Base-by-base conservation (phyloP, 1,140 invertebrate species). In the Drosophila pectinifera region DNA sequence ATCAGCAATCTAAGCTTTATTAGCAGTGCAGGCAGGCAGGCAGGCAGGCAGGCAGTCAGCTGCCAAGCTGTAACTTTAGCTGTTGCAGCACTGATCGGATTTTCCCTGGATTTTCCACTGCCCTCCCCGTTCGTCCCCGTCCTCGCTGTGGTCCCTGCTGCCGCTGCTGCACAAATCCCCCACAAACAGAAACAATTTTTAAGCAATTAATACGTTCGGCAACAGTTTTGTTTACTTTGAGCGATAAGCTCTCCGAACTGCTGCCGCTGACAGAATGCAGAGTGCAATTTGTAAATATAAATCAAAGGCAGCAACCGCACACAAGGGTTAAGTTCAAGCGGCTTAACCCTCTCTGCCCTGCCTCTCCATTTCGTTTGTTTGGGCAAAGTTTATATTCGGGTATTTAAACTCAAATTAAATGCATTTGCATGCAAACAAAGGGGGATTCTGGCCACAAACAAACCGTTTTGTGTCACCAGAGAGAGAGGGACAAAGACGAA, bases 361-460 rank as follows among this genome's bases (percentile, higher is more conserved):
- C 18, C 39, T 42, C 72, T 49, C 26, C 55, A 28, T 77, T 80
- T 45, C 84, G 83, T 77, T 83, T 88, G 83, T 89, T 88, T 88
- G 84, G 51, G 76, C 70, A 65, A 89, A 89, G 80, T 89, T 89
- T 89, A 89, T 89, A 90, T 89, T 89, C 84, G 84, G 80, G 84
- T 80, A 89, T 89, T 89, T 89, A 89, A 89, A 89, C 84, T 84
- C 73, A 81, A 90, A 89, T 89, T 90, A 89, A 89, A 89, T 89
- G 81, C 84, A 89, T 89, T 89, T 80, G 62, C 77, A 90, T 84
- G 85, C 78, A 90, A 84, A 89, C 85, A 89, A 90, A 89, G 77
- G 39, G 42, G 18, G 34, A 24, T 55, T 62, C 75, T 46, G 64
- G 74, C 73, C 82, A 59, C 81, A 85, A 78, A 78, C 82, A 85